Base-by-base conservation (phyloP, 2,888 invertebrate species). In the Entomobrya proxima region DNA sequence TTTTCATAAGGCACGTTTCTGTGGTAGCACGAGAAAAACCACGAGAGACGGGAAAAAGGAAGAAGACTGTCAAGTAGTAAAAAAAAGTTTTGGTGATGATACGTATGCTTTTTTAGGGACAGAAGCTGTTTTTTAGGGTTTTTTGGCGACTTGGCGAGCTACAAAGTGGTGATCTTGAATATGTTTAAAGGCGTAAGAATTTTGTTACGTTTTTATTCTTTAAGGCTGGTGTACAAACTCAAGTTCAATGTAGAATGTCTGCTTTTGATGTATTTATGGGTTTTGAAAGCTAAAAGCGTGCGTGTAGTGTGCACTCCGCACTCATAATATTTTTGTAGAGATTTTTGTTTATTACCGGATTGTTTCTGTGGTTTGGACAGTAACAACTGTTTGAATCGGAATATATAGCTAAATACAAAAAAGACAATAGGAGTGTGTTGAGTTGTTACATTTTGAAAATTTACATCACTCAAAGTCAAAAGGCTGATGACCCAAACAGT, bases 401-500 rank as follows among this genome's bases (percentile, higher is more conserved):
- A n/a, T n/a, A n/a, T n/a, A n/a, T n/a, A n/a, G n/a, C n/a, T n/a
- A n/a, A n/a, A n/a, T n/a, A n/a, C n/a, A n/a, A n/a, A n/a, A n/a
- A n/a, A n/a, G n/a, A n/a, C n/a, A n/a, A n/a, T n/a, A n/a, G 21
- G 13, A 18, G 24, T 55, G 47, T 55, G 55, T 21, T 55, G 55
- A 55, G n/a, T 11, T 21, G 27, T 11, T 40, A 40, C 7, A 15
- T 11, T 15, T 15, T 40, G 44, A 11, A 7, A 40, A 40, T 11
- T 40, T 40, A 27, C 32, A 64, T 18, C 15, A 64, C 35, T 64
- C 64, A 64, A 64, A 64, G 18, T 64, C 64, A 18, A 64, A 64
- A 69, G 67, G 67, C 37, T 69, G 40, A 69, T 69, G 67, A 69
- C 67, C 67, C n/a, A n/a, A n/a, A n/a, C n/a, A n/a, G n/a, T n/a